These are phyloP conservation scores for Hyperopisus bebe DNA, from an alignment of 2,113 vertebrate genomes.

Conservation along the genomic window DNA sequence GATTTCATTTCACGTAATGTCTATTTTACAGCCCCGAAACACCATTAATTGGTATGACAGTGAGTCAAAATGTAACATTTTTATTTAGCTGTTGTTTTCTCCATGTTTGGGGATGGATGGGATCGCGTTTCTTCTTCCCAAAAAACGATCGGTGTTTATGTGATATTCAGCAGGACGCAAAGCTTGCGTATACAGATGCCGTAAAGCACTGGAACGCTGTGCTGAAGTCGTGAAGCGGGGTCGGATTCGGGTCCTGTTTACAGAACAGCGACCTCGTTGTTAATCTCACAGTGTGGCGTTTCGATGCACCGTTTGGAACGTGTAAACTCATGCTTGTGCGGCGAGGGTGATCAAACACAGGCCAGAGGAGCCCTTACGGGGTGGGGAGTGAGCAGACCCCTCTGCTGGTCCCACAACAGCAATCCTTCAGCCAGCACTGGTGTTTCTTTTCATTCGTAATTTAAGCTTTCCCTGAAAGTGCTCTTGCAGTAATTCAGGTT, in stretches of 20 bases:
- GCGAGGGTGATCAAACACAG: slow-evolving; percentile 7
- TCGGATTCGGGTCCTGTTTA: slow-evolving; percentile 40
- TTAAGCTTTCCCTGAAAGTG: neutral
- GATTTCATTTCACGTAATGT: slow-evolving; percentile 69
- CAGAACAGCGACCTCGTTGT: slow-evolving; percentile 39
- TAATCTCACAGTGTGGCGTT: slow-evolving; percentile 49
- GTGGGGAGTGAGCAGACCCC: neutral
- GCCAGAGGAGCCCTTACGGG: neutral
- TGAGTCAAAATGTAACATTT: slow-evolving; percentile 63
- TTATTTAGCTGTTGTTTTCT: slow-evolving; percentile 56
- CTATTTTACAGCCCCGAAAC: slow-evolving; percentile 62
- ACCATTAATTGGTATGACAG: slow-evolving; percentile 67
- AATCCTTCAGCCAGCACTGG: neutral
- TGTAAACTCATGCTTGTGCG: neutral
- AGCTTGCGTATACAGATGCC: slow-evolving; percentile 51
- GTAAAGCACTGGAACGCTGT: slow-evolving; percentile 59
- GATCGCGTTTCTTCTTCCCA: slow-evolving; percentile 54
- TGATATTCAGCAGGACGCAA: slow-evolving; percentile 57
- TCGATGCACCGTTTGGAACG: slow-evolving; percentile 46
- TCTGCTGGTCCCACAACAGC: neutral
- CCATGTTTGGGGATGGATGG: slow-evolving; percentile 64
- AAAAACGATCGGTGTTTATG: slow-evolving; percentile 59
- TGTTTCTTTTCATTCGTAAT: neutral
- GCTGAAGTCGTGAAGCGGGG: slow-evolving; percentile 49
- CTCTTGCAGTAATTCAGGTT: neutral